Conservation (phyloP, 2,888 invertebrate genomes). For the Arrhopalites spinosus region DNA sequence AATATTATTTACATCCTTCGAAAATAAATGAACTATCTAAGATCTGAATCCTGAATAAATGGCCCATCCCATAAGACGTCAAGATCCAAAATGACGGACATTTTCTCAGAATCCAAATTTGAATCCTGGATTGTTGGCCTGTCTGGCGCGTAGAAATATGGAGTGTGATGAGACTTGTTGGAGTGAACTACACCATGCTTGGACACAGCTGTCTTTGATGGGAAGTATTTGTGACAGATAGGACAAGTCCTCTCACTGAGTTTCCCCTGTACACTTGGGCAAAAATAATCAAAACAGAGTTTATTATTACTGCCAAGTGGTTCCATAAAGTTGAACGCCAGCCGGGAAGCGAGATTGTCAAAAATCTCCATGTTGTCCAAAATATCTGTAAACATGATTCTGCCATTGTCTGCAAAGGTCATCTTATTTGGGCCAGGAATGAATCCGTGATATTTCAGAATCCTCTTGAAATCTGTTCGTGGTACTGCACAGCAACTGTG, state of each 20-base stretch:
- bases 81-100: no score
- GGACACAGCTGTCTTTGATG: background rate
- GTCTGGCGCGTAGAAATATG: no score
- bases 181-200: no score
- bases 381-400: background rate
- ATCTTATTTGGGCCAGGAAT: background rate
- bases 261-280: conserved; percentile 7
- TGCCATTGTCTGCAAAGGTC: background rate
- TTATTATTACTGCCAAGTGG: background rate
- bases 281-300: conserved; percentile 30
- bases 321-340: background rate
- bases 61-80: no score
- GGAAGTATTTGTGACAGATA: background rate
- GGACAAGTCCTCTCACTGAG: background rate
- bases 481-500: conserved; percentile 2
- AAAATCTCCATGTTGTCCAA: background rate
- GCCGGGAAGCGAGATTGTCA: background rate
- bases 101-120: no score
- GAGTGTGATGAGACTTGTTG: no score
- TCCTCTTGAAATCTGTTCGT: conserved; percentile 8
- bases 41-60: no score
- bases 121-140: no score
- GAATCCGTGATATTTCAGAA: background rate
- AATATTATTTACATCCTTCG: no score
- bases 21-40: no score